These are phyloP conservation scores for Heptranchias perlo DNA, from an alignment of 2,113 vertebrate species.

Conservation along the genomic window DNA sequence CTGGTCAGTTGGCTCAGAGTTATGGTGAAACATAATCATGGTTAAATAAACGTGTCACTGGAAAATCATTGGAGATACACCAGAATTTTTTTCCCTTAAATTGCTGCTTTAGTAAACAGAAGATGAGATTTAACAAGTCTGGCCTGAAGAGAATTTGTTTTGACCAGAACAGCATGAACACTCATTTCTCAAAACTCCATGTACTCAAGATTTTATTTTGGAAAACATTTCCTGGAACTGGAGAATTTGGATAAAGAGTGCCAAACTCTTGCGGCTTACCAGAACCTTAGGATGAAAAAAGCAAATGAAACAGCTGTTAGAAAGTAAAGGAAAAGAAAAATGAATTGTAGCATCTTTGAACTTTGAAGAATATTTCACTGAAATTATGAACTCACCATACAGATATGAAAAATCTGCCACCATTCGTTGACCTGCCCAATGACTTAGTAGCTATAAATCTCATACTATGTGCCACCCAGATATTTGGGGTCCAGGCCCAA, in stretches of 20 bases:
- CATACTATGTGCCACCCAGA: background rate
- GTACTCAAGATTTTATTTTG: background rate
- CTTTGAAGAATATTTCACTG: background rate
- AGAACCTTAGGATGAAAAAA: background rate
- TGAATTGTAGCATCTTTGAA: background rate
- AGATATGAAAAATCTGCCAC: background rate
- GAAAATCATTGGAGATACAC: background rate
- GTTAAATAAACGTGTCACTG: background rate
- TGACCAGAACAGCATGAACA: background rate
- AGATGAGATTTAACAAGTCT: background rate
- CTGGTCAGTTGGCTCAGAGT: background rate
- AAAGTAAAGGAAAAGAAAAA: background rate
- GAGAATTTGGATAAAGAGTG: background rate
- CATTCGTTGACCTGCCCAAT: background rate
- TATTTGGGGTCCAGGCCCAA: background rate
- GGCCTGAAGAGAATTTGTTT: background rate
- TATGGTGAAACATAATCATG: background rate
- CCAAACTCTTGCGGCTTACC: background rate
- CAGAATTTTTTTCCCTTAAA: background rate
- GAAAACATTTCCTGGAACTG: background rate
- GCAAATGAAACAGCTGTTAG: background rate
- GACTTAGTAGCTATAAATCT: background rate
- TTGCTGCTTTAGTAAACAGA: background rate
- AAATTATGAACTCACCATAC: background rate
- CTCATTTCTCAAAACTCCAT: background rate